Evolutionary conservation across 2,888 invertebrate genomes (phyloP).

Genomic region (Xanthostigma xanthostigma): DNA sequence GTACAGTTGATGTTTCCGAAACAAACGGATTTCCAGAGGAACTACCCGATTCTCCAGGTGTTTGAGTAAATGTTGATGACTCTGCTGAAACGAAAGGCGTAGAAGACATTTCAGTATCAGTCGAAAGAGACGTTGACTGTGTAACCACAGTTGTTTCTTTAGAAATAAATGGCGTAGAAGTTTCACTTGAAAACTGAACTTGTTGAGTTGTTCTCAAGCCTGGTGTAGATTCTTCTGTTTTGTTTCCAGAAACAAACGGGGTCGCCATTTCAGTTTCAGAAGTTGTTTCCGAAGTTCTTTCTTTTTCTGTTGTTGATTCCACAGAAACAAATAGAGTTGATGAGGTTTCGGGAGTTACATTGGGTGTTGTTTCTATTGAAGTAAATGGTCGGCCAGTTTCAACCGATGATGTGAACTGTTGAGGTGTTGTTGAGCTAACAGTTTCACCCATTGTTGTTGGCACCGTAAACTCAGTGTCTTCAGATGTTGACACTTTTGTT

Average conservation of each 20-base stretch:
- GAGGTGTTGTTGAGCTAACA: background rate
- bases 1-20: too few relatives aligned
- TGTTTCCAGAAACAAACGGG: conserved; percentile 5
- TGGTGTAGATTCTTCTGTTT: conserved; percentile 2
- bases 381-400: background rate
- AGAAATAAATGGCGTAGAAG: background rate
- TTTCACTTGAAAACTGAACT: background rate
- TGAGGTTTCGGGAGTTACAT: conserved; percentile 14
- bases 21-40: too few relatives aligned
- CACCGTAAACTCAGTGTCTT: background rate
- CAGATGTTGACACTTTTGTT: conserved; percentile 1
- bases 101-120: too few relatives aligned
- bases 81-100: too few relatives aligned
- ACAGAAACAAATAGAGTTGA: conserved; percentile 2
- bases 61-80: too few relatives aligned
- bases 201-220: background rate
- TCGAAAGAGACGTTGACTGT: too few relatives aligned
- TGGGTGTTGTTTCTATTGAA: conserved; percentile 4
- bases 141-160: background rate
- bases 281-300: conserved; percentile 8
- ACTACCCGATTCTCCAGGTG: too few relatives aligned
- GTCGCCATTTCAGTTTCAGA: conserved; percentile 4
- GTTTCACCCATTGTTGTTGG: background rate
- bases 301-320: conserved; percentile 4
- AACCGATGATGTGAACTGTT: background rate